These are phyloP conservation scores for Odontamblyopus lacepedii DNA, from an alignment of 2,797 vertebrate species.

Conservation along the genomic window DNA sequence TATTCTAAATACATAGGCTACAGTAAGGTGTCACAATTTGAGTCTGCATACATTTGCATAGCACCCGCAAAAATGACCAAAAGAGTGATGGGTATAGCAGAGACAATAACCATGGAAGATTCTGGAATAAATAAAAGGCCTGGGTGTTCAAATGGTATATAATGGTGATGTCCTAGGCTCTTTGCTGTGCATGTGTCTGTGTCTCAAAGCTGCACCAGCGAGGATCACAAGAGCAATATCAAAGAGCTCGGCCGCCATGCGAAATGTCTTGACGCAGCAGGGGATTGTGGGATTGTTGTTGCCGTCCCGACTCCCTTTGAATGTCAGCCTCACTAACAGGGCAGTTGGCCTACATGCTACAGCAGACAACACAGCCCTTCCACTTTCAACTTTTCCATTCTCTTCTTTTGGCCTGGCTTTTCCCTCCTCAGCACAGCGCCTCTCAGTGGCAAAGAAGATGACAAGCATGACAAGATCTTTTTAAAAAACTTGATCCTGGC, in stretches of 20 bases:
- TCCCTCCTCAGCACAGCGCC: conserved; percentile 49
- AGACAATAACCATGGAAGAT: conserved; percentile 59
- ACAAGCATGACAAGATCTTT: conserved; percentile 18
- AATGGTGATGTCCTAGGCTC: conserved; percentile 60
- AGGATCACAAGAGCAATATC: conserved; percentile 79
- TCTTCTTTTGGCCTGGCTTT: conserved; percentile 24
- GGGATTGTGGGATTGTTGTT: conserved; percentile 75
- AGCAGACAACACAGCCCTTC: conserved; percentile 61
- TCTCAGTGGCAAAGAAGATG: conserved; percentile 59
- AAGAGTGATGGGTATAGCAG: conserved; percentile 25
- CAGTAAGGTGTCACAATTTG: conserved; percentile 29
- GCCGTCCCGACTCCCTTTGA: conserved; percentile 73
- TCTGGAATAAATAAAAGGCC: conserved; percentile 59
- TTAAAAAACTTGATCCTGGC: conserved; percentile 12
- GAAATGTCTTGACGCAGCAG: conserved; percentile 78
- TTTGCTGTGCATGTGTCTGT: conserved; percentile 44
- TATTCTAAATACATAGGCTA: conserved; percentile 43
- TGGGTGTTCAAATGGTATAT: conserved; percentile 63
- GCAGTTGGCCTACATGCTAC: conserved; percentile 65
- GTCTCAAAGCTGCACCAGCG: conserved; percentile 66
- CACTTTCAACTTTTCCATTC: conserved; percentile 72
- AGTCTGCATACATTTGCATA: conserved; percentile 11
- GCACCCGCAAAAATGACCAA: conserved; percentile 4
- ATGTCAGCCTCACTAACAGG: conserved; percentile 78
- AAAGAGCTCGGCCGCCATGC: conserved; percentile 73